Base-by-base conservation (phyloP, 2,113 vertebrate genomes). In the Rallus limicola region DNA sequence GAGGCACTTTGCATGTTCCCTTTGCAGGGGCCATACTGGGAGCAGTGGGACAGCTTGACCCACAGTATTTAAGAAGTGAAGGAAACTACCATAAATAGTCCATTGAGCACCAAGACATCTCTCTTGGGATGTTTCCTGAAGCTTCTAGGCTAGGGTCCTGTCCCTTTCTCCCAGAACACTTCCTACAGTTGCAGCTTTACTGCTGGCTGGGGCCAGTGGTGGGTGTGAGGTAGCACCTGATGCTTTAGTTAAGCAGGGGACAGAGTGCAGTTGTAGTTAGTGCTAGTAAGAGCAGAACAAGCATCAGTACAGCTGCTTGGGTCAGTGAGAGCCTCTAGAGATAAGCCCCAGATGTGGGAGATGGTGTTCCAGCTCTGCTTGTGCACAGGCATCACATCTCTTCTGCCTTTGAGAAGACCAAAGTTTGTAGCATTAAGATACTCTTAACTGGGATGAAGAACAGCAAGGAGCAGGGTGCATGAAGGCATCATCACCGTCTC, bases 391-490 rank as follows among this genome's bases (percentile, higher is more conserved):
- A 79, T 46, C 36, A 23, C 28, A 24, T 42, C 59, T 67, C 74
- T 50, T 60, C 69, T 53, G 50, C 38, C 29, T 48, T 50, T 12
- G 53, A 89, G 33, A 71, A 70, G 42, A 91, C 82, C 86, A 90
- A 89, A 93, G 67, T 60, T 64, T 55, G 56, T 70, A 82, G 75
- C 60, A 11, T 56, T 82, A 31, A 55, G n/a, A 38, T 62, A 67
- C 52, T 60, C 18, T 63, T 63, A 42, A 55, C 28, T 60, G 82
- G 42, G 78, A 64, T 86, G 68, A 82, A 84, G 85, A 94, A 64
- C 36, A 78, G 76, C 68, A 60, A 75, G 34, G 53, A 86, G 23
- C 0, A 0, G 11, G 48, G 53, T 1, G 0, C 23, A 13, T 3
- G 26, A 55, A 67, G 71, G 63, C 50, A 11, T 28, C 23, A 0